These are phyloP conservation scores for Cottus gobio DNA, from an alignment of 2,113 vertebrate genomes.

Conservation along the genomic window DNA sequence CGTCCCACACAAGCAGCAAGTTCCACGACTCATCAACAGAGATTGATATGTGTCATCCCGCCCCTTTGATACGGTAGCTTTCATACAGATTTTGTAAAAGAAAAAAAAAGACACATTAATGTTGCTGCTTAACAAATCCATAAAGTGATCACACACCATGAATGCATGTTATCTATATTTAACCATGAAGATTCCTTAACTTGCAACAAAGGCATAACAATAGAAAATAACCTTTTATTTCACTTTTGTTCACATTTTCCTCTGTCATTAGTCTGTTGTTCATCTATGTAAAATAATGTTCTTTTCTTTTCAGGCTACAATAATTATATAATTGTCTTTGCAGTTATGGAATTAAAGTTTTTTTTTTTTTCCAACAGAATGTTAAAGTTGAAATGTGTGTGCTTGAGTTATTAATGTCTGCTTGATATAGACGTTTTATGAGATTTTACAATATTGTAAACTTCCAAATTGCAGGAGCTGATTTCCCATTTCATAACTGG, in stretches of 20 bases:
- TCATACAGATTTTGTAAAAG: neutral
- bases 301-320: no score
- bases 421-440: neutral
- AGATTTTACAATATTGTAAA: neutral
- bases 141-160: neutral
- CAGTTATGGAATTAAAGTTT: neutral
- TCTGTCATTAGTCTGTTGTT: neutral
- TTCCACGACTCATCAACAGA: neutral
- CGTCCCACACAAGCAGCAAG: neutral
- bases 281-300: neutral
- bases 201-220: neutral
- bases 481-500: no score
- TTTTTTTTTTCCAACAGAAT: no score
- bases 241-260: neutral
- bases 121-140: neutral
- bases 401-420: no score
- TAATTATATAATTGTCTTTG: neutral
- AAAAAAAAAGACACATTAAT: no score
- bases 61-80: neutral
- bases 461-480: no score
- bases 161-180: neutral
- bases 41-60: neutral
- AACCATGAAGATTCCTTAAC: neutral
- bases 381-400: no score
- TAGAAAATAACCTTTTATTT: neutral